A percentile compares a stretch with the other conserved stretches of the same genome.
These are phyloP conservation scores for Cyclina sinensis DNA, from an alignment of 1,140 invertebrate species.

Conservation along the genomic window DNA sequence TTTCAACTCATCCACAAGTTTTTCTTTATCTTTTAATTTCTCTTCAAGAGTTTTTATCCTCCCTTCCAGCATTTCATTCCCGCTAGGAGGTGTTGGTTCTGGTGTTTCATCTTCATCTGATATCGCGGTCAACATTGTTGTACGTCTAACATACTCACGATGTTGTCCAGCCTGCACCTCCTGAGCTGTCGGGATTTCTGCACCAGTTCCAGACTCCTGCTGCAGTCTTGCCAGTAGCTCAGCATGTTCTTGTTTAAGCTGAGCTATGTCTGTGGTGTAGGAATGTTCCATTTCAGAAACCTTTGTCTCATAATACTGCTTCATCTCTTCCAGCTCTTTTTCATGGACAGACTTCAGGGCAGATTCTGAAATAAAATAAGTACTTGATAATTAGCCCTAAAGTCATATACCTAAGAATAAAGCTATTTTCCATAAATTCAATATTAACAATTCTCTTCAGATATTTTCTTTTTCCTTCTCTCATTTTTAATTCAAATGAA, in stretches of 20 bases:
- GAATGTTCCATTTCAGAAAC: slow-evolving; percentile 72
- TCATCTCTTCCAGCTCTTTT: slow-evolving; percentile 73
- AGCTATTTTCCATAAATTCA: too few species aligned
- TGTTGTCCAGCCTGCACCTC: slow-evolving; percentile 30
- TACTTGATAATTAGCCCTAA: too few species aligned
- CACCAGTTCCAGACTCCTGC: slow-evolving; percentile 9
- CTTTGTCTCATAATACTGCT: slow-evolving; percentile 74
- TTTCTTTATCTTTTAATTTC: slow-evolving; percentile 63
- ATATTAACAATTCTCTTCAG: too few species aligned
- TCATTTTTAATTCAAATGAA: too few species aligned
- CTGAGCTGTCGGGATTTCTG: slow-evolving; percentile 20
- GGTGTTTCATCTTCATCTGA: slow-evolving; percentile 70
- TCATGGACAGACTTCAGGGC: slow-evolving; percentile 64
- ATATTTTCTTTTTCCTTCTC: too few species aligned
- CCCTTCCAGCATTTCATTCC: slow-evolving; percentile 43
- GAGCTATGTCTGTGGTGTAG: slow-evolving; percentile 69
- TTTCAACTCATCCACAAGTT: slow-evolving; percentile 67
- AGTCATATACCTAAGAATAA: too few species aligned
- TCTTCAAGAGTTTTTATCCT: slow-evolving; percentile 60
- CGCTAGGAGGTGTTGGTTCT: slow-evolving; percentile 31
- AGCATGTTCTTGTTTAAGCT: slow-evolving; percentile 61
- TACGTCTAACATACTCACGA: slow-evolving; percentile 73
- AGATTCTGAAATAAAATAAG: slow-evolving; percentile 13
- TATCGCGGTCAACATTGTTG: slow-evolving; percentile 68
- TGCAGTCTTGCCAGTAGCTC: slow-evolving; percentile 51